These are phyloP conservation scores for Silurus asotus DNA, from an alignment of 2,113 vertebrate genomes.

Conservation along the genomic window DNA sequence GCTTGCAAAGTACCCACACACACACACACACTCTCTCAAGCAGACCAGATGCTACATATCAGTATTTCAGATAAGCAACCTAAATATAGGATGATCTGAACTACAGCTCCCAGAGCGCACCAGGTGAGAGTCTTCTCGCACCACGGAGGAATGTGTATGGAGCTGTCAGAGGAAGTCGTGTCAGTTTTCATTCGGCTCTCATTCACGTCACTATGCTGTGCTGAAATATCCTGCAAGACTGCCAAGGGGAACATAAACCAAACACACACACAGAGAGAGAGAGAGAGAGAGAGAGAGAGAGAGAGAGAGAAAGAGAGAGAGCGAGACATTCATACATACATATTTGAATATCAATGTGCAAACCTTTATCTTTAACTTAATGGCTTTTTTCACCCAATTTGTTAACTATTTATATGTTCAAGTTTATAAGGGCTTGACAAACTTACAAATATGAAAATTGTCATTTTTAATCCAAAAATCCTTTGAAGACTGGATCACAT, in stretches of 20 bases:
- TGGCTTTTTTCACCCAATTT: not conserved
- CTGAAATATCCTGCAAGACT: constrained; percentile 24
- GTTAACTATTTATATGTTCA: not conserved
- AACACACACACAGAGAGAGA: not conserved
- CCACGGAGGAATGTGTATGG: constrained; percentile 2
- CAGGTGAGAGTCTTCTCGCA: not conserved
- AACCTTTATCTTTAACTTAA: not conserved
- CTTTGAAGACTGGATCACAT: not conserved
- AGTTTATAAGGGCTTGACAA: not conserved
- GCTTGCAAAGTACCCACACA: not conserved
- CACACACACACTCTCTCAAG: not conserved
- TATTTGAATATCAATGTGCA: not conserved
- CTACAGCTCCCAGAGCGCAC: constrained; percentile 46
- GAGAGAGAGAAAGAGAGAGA: not conserved
- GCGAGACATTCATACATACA: not conserved
- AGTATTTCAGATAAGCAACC: constrained; percentile 23
- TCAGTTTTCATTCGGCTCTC: constrained; percentile 38
- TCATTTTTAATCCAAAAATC: not conserved
- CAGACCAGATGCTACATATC: not conserved
- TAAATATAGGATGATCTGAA: constrained; percentile 24
- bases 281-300: not conserved
- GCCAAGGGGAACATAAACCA: constrained; percentile 6
- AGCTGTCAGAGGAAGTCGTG: constrained; percentile 19
- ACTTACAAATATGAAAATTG: not conserved
- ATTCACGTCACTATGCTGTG: constrained; percentile 9